A percentile compares a stretch with the other conserved stretches of the same genome.
Evolutionary conservation across 2,888 invertebrate species (phyloP).

Genomic region (Brachyopa scutellaris): DNA sequence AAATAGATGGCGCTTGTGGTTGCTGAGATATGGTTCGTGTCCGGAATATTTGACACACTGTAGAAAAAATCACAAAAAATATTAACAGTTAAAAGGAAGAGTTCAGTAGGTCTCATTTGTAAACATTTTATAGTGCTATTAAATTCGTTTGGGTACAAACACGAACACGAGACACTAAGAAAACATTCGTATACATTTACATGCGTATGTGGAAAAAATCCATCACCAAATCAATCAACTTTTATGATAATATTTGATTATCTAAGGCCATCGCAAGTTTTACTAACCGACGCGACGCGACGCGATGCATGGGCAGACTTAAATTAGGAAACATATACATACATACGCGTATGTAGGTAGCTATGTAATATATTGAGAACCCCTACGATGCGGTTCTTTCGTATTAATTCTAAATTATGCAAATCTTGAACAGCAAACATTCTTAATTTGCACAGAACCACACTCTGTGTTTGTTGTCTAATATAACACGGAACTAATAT

Average conservation of each 20-base stretch:
- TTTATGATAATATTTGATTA: conserved; percentile 7
- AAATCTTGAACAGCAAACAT: conserved; percentile 25
- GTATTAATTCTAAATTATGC: conserved; percentile 44
- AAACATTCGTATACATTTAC: too few species aligned
- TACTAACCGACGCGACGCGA: neutral
- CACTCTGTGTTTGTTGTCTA: conserved; percentile 25
- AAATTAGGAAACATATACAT: neutral
- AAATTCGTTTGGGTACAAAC: conserved; percentile 1
- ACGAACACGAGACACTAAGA: too few species aligned
- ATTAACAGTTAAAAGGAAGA: too few species aligned
- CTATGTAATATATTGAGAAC: conserved; percentile 57
- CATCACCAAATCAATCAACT: neutral
- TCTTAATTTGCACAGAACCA: conserved; percentile 9
- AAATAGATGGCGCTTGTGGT: too few species aligned
- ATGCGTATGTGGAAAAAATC: too few species aligned
- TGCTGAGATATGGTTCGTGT: too few species aligned
- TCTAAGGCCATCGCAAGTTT: neutral
- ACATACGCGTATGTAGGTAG: too few species aligned
- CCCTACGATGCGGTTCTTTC: neutral
- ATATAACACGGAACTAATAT: conserved; percentile 62
- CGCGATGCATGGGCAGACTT: neutral
- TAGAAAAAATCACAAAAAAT: too few species aligned
- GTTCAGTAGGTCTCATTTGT: too few species aligned
- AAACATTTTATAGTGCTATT: conserved; percentile 1
- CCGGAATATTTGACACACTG: too few species aligned